Evolutionary conservation across 1,140 invertebrate species (phyloP), one percentile per base, ranked within the genome.

Genomic region (Drosophila micromelanica): DNA sequence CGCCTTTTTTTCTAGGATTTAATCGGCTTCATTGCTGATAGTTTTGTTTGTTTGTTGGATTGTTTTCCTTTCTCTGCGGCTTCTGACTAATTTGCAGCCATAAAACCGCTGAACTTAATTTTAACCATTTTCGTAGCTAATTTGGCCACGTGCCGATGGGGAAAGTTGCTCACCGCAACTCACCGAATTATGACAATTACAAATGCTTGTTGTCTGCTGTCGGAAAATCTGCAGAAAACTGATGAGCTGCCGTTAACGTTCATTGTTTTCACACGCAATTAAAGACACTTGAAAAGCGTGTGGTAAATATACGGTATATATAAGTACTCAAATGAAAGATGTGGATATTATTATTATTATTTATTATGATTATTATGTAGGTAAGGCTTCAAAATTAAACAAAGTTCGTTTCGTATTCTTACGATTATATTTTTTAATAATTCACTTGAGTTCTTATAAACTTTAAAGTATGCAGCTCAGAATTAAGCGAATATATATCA

Each of bases 21-120:
- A 55, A 68, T 68, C 55, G 52, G 48, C 51, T 68, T 60, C 32
- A 32, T 11, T 49, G 20, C 43, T 30, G 11, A 37, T 59, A 23
- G 23, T 11, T 61, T 51, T 49, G 7, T 60, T 13, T 61, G 20
- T 48, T 59, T 55, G 20, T 48, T 59, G 49, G 55, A 11, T 30
- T 60, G 17, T 5, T 23, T 60, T 1, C 48, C 61, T 73, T 69
- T 38, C 27, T 62, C 38, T 76, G 79, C 68, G 59, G 71, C 30
- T 67, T 59, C 51, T 52, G 42, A 62, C 76, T 76, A 78, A 76
- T 87, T 89, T 77, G 51, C 38, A 56, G 42, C 55, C 62, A 81
- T 68, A 75, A 82, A 78, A 74, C 67, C 42, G 72, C 51, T 63
- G 52, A 56, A 70, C 57, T 63, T 63, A 27, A 37, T 63, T 67